These are phyloP conservation scores for Calliphora vicina DNA, from an alignment of 1,140 invertebrate species.

Conservation along the genomic window DNA sequence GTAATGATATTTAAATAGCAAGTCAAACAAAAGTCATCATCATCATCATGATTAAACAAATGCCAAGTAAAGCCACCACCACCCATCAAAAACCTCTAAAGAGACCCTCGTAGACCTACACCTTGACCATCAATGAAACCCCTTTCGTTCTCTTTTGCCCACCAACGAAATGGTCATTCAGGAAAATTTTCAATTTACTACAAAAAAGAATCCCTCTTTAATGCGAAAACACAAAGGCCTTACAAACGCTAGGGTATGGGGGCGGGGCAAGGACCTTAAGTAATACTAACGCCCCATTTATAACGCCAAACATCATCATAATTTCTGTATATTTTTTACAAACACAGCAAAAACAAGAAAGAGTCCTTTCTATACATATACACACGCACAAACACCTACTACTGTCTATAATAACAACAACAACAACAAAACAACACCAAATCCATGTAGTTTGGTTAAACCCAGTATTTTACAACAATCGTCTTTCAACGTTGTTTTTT, in stretches of 20 bases:
- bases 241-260: neutral
- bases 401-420: neutral
- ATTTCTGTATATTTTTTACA: neutral
- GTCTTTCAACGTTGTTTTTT: too few relatives aligned
- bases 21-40: neutral
- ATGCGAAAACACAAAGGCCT: neutral
- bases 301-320: conserved; percentile 3
- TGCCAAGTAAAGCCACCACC: neutral
- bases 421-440: too few relatives aligned
- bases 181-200: neutral
- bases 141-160: neutral
- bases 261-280: neutral
- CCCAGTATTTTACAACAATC: too few relatives aligned
- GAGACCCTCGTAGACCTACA: neutral
- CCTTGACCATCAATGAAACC: neutral
- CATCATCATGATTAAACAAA: neutral
- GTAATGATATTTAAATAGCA: neutral
- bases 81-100: neutral
- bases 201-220: neutral
- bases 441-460: too few relatives aligned
- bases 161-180: neutral
- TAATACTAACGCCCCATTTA: neutral
- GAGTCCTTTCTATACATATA: neutral
- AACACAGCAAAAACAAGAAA: too few relatives aligned
- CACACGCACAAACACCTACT: neutral